Conservation (phyloP, 2,113 vertebrate genomes). For the Megaleporinus macrocephalus region DNA sequence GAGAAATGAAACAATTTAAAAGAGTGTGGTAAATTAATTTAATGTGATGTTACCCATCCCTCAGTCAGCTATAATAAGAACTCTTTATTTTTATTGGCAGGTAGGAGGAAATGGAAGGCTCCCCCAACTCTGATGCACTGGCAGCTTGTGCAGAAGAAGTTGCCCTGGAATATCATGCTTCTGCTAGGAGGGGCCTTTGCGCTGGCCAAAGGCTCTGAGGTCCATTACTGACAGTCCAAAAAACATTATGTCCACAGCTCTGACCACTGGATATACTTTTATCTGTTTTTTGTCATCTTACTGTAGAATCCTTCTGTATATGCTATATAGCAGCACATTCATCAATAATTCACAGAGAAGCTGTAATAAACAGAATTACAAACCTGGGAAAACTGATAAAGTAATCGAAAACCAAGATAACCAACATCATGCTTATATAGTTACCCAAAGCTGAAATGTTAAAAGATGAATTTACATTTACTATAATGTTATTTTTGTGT, state of each 20-base stretch:
- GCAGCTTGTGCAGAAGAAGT: constrained; percentile 79
- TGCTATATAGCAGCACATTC: background rate
- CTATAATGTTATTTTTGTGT: background rate
- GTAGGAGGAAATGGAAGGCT: constrained; percentile 51
- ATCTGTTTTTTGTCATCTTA: background rate
- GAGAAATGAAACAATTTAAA: no score
- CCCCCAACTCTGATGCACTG: constrained; percentile 82
- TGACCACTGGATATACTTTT: background rate
- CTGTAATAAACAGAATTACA: background rate
- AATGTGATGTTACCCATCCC: no score
- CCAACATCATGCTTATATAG: no score
- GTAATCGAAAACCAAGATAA: background rate
- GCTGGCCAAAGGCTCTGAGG: constrained; percentile 90
- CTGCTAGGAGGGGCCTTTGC: constrained; percentile 92
- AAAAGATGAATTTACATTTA: background rate
- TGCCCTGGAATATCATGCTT: constrained; percentile 92
- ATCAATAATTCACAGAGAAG: background rate
- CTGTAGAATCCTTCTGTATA: background rate
- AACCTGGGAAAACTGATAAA: background rate
- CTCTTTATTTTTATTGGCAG: constrained; percentile 2
- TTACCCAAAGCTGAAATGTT: no score
- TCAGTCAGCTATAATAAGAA: background rate
- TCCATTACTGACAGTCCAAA: constrained; percentile 48
- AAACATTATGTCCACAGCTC: background rate
- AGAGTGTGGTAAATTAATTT: no score